Conservation (phyloP, 2,888 invertebrate genomes). For the Amphipyra berbera region DNA sequence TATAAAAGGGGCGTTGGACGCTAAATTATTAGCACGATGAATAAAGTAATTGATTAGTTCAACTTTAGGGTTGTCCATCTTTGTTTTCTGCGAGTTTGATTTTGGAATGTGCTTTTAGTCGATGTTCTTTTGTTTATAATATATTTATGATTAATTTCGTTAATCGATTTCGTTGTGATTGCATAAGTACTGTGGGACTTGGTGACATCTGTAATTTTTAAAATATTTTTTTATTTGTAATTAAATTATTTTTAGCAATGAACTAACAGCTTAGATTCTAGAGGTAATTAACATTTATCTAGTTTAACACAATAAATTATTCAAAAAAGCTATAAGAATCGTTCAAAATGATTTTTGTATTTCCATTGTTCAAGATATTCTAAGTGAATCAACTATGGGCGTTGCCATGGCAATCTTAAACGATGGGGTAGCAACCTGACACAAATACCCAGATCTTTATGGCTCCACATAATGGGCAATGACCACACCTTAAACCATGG, state of each 20-base stretch:
- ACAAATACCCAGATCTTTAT: constrained; percentile 10
- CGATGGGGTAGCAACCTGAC: constrained; percentile 22
- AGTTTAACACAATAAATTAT: no score
- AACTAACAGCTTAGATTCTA: no score
- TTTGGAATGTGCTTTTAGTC: constrained; percentile 20
- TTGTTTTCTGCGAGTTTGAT: constrained; percentile 14
- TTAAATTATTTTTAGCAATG: no score
- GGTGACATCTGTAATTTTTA: no score
- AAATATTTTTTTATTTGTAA: no score
- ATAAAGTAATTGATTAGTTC: constrained; percentile 35
- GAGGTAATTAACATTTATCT: no score
- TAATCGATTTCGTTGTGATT: background rate
- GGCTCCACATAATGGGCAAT: constrained; percentile 13
- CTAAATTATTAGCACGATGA: constrained; percentile 16
- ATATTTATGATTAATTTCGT: background rate
- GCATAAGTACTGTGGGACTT: no score
- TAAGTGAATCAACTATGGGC: constrained; percentile 8
- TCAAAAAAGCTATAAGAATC: no score
- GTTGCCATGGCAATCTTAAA: constrained; percentile 13
- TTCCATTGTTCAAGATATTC: background rate
- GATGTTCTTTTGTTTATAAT: constrained; percentile 11
- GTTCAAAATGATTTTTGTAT: no score
- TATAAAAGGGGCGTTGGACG: constrained; percentile 24
- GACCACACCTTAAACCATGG: constrained; percentile 24
- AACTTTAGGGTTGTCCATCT: constrained; percentile 21